phyloP scores from a whole-genome alignment of 2,888 invertebrate genomes.

The Cryptus armator region DNA sequence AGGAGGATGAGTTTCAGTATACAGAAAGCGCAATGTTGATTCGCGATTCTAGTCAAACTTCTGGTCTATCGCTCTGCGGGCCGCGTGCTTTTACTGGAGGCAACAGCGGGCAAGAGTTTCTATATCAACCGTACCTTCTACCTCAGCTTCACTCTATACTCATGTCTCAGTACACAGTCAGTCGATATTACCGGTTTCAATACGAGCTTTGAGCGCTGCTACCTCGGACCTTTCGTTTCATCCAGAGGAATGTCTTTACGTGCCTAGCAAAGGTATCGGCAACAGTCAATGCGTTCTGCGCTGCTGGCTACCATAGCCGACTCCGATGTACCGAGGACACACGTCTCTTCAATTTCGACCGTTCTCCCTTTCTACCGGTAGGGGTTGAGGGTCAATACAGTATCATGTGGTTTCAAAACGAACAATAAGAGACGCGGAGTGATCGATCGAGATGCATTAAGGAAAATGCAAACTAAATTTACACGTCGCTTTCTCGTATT shows the following conservation, averaged over 20 bases:
- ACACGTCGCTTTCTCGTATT: too few relatives aligned
- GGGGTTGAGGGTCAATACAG: too few relatives aligned
- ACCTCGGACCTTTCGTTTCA: slow-evolving; percentile 26
- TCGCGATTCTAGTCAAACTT: slow-evolving; percentile 61
- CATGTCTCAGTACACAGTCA: slow-evolving; percentile 42
- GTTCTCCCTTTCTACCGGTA: not conserved
- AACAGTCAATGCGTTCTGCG: slow-evolving; percentile 25
- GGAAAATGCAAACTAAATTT: too few relatives aligned
- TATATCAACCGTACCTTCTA: slow-evolving; percentile 16
- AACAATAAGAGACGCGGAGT: too few relatives aligned
- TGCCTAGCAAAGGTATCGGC: slow-evolving; percentile 17
- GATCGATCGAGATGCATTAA: too few relatives aligned
- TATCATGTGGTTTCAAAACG: too few relatives aligned
- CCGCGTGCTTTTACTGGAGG: slow-evolving; percentile 22
- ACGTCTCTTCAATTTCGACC: not conserved
- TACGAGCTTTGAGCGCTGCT: slow-evolving; percentile 48
- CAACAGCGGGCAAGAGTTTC: slow-evolving; percentile 13
- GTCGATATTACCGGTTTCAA: slow-evolving; percentile 62
- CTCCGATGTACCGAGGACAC: not conserved
- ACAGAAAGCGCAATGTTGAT: slow-evolving; percentile 56
- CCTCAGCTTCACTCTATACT: slow-evolving; percentile 1
- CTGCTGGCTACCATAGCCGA: not conserved
- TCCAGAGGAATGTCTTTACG: slow-evolving; percentile 53
- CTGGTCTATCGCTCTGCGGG: slow-evolving; percentile 44
- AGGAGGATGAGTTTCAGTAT: slow-evolving; percentile 15